Evolutionary conservation across 1,140 invertebrate species (phyloP), one percentile per base, ranked within the genome.

Genomic region (Drosophila ogumai): DNA sequence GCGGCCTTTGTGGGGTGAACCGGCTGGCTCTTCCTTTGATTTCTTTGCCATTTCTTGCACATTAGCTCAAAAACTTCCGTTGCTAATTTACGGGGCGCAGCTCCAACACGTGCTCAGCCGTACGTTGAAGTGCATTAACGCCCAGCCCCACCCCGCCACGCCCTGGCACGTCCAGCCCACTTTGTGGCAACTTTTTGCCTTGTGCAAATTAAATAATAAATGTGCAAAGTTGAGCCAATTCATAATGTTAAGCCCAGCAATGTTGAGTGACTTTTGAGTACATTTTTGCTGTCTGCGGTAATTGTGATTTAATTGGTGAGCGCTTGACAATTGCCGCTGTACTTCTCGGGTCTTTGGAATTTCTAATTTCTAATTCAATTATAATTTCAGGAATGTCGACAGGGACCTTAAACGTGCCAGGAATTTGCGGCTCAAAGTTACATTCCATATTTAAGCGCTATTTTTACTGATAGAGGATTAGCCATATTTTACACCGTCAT

Each of bases 121-220:
- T 28, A 46, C 50, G 9, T 9, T 36, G 34, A 68, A 75, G 54
- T 71, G 76, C 69, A 82, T 87, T 87, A 79, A 61, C 69, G 49
- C 50, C 40, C 46, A 31, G 25, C 41, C 50, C 31, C 41, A 44
- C 49, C 44, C 50, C 3, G 50, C 7, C 32, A 54, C 32, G 13
- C 32, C 31, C 32, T 7, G 50, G 6, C 49, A 19, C 50, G 28
- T 32, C n/a, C 32, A 17, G n/a, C 31, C 36, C 52, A 65, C 44
- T 81, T 54, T 63, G 59, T 56, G 56, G 55, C 78, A 67, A 65
- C 56, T 65, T 76, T 77, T 68, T 59, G 75, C 12, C 73, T 49
- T 71, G 47, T 59, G 64, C 63, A 79, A 81, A 85, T 79, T 68
- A 74, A 81, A 86, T 86, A 74, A 67, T 52, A 75, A 64, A 69